Percentiles rank a stretch among this genome's conserved stretches.
Evolutionary conservation across 2,113 vertebrate species (phyloP).

Genomic region (Vireo altiloquus): DNA sequence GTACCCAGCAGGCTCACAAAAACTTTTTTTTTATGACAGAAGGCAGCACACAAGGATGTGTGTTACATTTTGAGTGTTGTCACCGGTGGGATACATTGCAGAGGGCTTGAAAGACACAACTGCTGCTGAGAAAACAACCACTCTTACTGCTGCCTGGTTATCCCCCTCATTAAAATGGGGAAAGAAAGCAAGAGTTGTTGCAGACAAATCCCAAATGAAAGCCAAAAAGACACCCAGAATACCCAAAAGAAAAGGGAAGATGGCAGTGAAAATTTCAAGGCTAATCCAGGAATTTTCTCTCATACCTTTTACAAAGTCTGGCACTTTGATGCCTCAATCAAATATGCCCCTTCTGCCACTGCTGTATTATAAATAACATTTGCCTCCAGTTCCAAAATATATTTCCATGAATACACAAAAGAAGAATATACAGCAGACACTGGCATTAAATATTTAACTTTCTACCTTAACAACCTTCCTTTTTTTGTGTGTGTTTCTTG

Average conservation of each 20-base stretch:
- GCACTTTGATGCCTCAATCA: neutral
- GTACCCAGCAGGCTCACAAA: neutral
- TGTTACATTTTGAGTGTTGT: neutral
- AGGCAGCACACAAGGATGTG: neutral
- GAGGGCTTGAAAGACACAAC: neutral
- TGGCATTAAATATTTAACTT: slow-evolving; percentile 25
- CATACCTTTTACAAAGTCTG: neutral
- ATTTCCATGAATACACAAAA: slow-evolving; percentile 1
- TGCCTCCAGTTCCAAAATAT: neutral
- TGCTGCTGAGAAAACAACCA: neutral
- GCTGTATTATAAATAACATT: neutral
- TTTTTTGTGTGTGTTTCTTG: neutral
- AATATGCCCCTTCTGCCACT: neutral
- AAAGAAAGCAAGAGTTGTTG: neutral
- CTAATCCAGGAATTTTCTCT: neutral
- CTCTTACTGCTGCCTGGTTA: neutral
- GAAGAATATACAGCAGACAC: neutral
- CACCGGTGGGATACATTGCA: neutral
- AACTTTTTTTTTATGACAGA: neutral
- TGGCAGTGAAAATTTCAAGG: neutral
- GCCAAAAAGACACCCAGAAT: neutral
- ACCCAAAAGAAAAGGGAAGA: neutral
- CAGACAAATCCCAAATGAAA: neutral
- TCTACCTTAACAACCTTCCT: neutral
- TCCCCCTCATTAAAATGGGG: neutral